phyloP scores from a whole-genome alignment of 2,113 vertebrate species.

The Nyctibius bracteatus region DNA sequence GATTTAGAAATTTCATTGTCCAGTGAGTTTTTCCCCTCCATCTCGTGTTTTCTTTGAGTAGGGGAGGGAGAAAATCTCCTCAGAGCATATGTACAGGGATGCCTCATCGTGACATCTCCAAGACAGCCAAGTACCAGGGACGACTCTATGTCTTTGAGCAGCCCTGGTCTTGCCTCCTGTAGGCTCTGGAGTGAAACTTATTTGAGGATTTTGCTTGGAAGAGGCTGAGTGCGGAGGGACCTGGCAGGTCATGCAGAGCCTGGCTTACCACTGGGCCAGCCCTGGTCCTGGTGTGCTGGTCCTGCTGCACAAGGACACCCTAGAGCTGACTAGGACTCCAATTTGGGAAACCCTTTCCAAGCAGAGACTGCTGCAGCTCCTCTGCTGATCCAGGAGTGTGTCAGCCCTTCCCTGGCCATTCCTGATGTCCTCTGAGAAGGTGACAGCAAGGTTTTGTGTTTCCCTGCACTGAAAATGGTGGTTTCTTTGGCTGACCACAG shows the following conservation, averaged over 20 bases:
- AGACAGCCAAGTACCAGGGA: neutral
- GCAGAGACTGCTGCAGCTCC: neutral
- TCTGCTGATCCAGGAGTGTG: neutral
- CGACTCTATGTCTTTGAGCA: neutral
- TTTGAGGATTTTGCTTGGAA: neutral
- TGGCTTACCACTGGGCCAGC: neutral
- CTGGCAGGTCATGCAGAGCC: neutral
- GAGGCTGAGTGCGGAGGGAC: neutral
- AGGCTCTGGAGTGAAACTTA: neutral
- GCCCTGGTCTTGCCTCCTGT: rapidly evolving
- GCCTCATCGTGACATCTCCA: rapidly evolving
- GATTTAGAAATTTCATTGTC: conserved; percentile 55
- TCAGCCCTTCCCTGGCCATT: neutral
- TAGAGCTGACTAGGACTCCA: neutral
- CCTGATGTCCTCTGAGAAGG: neutral
- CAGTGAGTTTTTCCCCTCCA: neutral
- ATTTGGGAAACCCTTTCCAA: neutral
- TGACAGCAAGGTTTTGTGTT: neutral
- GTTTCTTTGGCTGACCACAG: neutral
- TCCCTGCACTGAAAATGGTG: neutral
- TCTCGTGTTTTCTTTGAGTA: neutral
- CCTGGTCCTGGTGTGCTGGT: neutral
- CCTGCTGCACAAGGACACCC: neutral
- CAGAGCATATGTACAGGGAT: neutral
- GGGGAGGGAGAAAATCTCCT: neutral